Percentiles rank a stretch among this genome's conserved stretches.
Evolutionary conservation across 2,113 vertebrate genomes (phyloP).

Genomic region (Paratilapia polleni): DNA sequence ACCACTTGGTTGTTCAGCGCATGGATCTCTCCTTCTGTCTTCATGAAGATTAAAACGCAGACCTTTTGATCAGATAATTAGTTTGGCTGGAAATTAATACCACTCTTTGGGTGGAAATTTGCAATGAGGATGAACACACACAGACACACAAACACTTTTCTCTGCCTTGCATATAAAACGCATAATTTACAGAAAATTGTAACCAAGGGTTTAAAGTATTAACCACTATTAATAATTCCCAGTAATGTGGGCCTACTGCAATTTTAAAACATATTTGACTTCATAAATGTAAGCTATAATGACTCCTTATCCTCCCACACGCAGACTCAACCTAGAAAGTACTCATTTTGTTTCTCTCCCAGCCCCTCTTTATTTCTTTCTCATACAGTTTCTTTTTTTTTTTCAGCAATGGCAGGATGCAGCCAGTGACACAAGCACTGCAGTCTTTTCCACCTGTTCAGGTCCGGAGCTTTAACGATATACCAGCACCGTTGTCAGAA

Average conservation of each 20-base stretch:
- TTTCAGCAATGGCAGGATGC: conserved; percentile 28
- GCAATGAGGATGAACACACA: conserved; percentile 17
- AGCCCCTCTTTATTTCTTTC: conserved; percentile 46
- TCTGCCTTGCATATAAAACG: conserved; percentile 11
- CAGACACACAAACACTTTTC: neutral
- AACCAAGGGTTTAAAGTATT: conserved; percentile 27
- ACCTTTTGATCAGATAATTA: conserved; percentile 73
- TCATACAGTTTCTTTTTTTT: conserved; percentile 43
- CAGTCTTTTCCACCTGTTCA: conserved; percentile 41
- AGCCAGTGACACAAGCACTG: conserved; percentile 40
- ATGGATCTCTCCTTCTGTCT: conserved; percentile 63
- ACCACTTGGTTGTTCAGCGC: conserved; percentile 55
- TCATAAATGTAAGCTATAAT: conserved; percentile 39
- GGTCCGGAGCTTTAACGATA: conserved; percentile 29
- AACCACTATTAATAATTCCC: conserved; percentile 31
- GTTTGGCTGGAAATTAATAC: conserved; percentile 67
- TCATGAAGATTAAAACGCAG: conserved; percentile 67
- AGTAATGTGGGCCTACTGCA: conserved; percentile 3
- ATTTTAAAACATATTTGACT: conserved; percentile 41
- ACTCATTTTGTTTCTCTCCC: conserved; percentile 39
- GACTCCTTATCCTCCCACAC: conserved; percentile 37
- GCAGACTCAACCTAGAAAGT: conserved; percentile 32
- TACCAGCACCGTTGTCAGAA: conserved; percentile 10
- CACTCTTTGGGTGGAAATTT: conserved; percentile 55
- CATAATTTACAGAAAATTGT: conserved; percentile 12